Evolutionary conservation across 2,797 vertebrate genomes (phyloP).

Genomic region (Pithecia hirsuta): DNA sequence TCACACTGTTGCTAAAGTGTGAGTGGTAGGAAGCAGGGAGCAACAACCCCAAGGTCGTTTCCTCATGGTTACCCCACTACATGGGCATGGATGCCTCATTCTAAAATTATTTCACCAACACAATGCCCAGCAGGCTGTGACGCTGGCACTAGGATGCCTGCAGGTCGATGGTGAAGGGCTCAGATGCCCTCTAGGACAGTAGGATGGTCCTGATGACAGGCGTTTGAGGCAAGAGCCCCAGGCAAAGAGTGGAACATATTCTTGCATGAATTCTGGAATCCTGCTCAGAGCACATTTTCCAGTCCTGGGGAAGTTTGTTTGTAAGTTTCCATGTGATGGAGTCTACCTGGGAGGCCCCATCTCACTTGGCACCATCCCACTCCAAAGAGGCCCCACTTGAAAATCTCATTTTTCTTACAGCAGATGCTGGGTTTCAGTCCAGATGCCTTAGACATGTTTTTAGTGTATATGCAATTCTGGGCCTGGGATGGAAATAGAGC

Average conservation of each 20-base stretch:
- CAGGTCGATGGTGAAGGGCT: neutral
- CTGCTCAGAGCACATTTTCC: constrained; percentile 3
- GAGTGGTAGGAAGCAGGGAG: neutral
- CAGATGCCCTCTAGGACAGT: neutral
- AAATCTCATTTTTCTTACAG: constrained; percentile 70
- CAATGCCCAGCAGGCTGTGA: accelerated
- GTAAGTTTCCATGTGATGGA: neutral
- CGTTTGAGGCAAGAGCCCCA: neutral
- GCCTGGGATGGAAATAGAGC: constrained; percentile 16
- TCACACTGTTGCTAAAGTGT: neutral
- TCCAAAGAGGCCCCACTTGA: constrained; percentile 64
- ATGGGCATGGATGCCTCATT: neutral
- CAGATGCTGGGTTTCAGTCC: constrained; percentile 71
- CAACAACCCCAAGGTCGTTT: neutral
- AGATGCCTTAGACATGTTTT: constrained; percentile 64
- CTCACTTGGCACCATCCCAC: constrained; percentile 46
- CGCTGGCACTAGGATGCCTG: too few species aligned
- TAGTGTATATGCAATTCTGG: neutral
- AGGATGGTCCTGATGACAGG: neutral
- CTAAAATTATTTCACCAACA: neutral
- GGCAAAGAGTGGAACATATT: neutral
- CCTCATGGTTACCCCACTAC: neutral
- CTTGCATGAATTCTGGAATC: neutral
- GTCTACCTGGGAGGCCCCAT: constrained; percentile 75
- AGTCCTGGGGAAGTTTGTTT: neutral